Conservation (phyloP, 2,797 vertebrate species). For the Coranthus polyacanthus region DNA sequence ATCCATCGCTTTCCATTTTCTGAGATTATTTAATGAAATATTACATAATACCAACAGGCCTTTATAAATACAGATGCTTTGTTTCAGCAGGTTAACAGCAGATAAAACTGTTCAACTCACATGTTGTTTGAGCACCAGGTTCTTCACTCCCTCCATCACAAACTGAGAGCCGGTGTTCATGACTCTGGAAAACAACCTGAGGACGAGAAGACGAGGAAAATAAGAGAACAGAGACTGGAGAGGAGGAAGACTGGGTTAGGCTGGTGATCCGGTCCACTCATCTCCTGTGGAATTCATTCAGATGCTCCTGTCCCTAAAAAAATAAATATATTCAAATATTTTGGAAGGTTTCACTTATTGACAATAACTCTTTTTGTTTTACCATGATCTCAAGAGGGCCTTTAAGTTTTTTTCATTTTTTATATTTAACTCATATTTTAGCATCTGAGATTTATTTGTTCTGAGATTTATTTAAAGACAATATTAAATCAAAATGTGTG, state of each 20-base stretch:
- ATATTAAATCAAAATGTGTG: not conserved
- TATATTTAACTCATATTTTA: too few species aligned
- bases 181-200: conserved; percentile 95
- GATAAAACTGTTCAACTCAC: conserved; percentile 81
- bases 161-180: conserved; percentile 99
- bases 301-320: too few species aligned
- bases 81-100: not conserved
- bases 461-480: not conserved
- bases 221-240: too few species aligned
- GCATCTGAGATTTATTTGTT: not conserved
- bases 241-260: conserved; percentile 56
- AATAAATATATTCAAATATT: too few species aligned
- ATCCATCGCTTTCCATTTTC: too few species aligned
- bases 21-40: too few species aligned
- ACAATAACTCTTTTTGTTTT: too few species aligned
- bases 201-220: not conserved
- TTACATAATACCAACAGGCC: too few species aligned
- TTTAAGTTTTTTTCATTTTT: too few species aligned
- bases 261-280: conserved; percentile 44
- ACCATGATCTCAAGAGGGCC: too few species aligned
- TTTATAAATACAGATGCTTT: not conserved
- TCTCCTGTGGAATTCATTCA: too few species aligned
- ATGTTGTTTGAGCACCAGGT: conserved; percentile 96
- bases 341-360: too few species aligned
- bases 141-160: conserved; percentile 99